phyloP scores from a whole-genome alignment of 1,140 invertebrate genomes.

The Vanessa tameamea region DNA sequence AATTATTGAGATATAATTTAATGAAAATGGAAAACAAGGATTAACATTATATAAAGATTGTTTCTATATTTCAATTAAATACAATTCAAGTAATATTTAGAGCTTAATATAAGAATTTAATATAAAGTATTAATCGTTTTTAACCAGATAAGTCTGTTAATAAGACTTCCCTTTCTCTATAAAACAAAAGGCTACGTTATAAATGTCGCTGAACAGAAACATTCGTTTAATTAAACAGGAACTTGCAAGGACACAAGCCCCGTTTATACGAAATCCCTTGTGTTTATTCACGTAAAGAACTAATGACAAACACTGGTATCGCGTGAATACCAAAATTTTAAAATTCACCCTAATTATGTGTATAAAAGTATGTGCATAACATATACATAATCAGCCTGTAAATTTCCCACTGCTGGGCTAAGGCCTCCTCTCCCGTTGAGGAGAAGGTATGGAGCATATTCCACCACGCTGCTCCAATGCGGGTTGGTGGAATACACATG shows the following conservation, averaged over 20 bases:
- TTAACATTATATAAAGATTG: too few species aligned
- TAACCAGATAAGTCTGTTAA: not conserved
- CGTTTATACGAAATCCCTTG: slow-evolving; percentile 32
- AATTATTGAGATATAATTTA: too few species aligned
- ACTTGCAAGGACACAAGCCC: slow-evolving; percentile 19
- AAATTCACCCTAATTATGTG: slow-evolving; percentile 13
- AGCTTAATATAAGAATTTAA: too few species aligned
- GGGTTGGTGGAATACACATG: too few species aligned
- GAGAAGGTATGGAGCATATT: too few species aligned
- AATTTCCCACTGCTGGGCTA: too few species aligned
- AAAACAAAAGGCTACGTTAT: slow-evolving; percentile 8
- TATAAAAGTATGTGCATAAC: not conserved
- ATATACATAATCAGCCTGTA: too few species aligned
- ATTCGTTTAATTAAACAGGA: slow-evolving; percentile 32
- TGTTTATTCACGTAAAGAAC: slow-evolving; percentile 23
- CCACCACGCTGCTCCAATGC: too few species aligned
- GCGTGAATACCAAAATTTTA: slow-evolving; percentile 33
- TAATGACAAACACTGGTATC: slow-evolving; percentile 34
- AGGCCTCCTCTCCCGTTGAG: too few species aligned
- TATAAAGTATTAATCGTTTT: not conserved
- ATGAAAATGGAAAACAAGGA: too few species aligned
- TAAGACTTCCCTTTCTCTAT: not conserved
- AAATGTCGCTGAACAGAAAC: slow-evolving; percentile 17
- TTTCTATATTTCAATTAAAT: too few species aligned
- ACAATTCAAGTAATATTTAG: too few species aligned